Conservation (phyloP, 2,113 vertebrate genomes). For the Lamprotornis superbus region DNA sequence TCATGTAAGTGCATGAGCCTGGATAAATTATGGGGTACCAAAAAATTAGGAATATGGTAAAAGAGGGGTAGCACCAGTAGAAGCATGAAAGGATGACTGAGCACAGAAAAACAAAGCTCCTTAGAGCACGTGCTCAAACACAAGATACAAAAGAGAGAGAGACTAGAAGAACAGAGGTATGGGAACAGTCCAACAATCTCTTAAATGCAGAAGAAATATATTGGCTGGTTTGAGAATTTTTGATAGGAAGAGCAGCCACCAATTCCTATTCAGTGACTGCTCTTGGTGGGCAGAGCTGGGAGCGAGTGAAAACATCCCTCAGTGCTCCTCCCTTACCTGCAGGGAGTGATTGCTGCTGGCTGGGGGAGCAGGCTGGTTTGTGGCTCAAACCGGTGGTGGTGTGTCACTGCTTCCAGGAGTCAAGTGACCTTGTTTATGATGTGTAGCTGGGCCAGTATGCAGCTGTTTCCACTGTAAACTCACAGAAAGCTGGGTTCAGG, state of each 20-base stretch:
- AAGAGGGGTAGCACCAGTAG: background rate
- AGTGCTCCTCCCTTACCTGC: background rate
- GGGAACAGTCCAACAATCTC: background rate
- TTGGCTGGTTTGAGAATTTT: background rate
- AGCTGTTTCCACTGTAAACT: constrained; percentile 26
- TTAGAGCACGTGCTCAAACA: background rate
- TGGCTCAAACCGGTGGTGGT: background rate
- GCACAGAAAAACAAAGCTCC: background rate
- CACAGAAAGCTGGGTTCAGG: background rate
- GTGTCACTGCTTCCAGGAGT: background rate
- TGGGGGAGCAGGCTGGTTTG: background rate
- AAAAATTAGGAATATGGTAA: background rate
- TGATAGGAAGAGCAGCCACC: background rate
- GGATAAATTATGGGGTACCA: background rate
- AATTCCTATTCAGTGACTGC: accelerated
- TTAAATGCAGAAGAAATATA: background rate
- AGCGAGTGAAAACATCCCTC: background rate
- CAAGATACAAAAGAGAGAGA: background rate
- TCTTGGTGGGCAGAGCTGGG: background rate
- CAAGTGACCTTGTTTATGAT: constrained; percentile 14
- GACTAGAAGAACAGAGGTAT: background rate
- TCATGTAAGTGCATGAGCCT: background rate
- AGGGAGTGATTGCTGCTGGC: background rate
- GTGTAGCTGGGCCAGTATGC: background rate
- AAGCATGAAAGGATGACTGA: background rate